Evolutionary conservation across 1,140 invertebrate genomes (phyloP).

Genomic region (Penaeus indicus): DNA sequence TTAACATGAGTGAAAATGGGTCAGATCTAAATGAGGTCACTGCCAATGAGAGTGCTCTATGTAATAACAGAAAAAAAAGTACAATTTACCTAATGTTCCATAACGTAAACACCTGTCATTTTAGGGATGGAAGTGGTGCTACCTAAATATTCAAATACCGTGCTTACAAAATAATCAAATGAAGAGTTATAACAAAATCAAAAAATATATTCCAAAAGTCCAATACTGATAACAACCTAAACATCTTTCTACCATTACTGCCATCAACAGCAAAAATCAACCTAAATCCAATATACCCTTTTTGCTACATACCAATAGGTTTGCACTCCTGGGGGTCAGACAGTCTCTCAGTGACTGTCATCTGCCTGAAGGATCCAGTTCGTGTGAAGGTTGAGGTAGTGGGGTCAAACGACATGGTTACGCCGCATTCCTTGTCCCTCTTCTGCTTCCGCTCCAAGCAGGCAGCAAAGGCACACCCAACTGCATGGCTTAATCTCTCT

Average conservation of each 20-base stretch:
- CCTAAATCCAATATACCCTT: not conserved
- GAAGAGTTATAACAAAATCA: not conserved
- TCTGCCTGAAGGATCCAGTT: conserved; percentile 90
- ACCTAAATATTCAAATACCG: too few relatives aligned
- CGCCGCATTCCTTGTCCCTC: conserved; percentile 95
- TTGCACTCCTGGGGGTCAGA: conserved; percentile 74
- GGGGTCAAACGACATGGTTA: conserved; percentile 94
- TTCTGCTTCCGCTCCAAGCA: conserved; percentile 98
- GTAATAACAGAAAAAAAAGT: too few relatives aligned
- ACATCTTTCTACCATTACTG: not conserved
- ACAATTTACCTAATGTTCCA: too few relatives aligned
- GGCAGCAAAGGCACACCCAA: conserved; percentile 98
- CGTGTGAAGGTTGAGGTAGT: conserved; percentile 94
- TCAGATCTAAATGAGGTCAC: too few relatives aligned
- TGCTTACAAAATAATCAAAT: too few relatives aligned
- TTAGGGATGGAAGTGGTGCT: too few relatives aligned
- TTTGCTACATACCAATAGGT: conserved; percentile 67
- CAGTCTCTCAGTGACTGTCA: conserved; percentile 83
- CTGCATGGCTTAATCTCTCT: conserved; percentile 97
- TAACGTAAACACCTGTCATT: too few relatives aligned
- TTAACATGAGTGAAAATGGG: too few relatives aligned
- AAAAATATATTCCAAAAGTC: not conserved
- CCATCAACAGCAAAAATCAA: conserved; percentile 21
- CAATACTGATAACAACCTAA: not conserved
- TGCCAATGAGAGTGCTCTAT: too few relatives aligned